phyloP scores from a whole-genome alignment of 1,140 invertebrate genomes.

The Metopolophium dirhodum region DNA sequence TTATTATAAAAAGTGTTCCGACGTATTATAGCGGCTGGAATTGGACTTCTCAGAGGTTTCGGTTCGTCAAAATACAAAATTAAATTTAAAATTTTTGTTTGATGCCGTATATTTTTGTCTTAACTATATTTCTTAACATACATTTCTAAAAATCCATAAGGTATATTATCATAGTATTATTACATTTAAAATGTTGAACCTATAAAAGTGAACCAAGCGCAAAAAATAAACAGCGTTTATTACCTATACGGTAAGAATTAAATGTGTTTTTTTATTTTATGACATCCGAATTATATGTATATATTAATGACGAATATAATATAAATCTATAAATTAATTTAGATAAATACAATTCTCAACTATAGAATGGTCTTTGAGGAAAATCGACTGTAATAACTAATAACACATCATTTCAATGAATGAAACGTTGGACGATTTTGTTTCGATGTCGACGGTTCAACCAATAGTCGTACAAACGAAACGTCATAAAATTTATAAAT shows the following conservation, averaged over 20 bases:
- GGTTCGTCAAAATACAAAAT: not conserved
- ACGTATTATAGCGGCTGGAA: not conserved
- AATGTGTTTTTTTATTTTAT: not conserved
- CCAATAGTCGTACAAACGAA: slow-evolving; percentile 44
- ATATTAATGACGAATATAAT: not conserved
- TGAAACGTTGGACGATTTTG: slow-evolving; percentile 35
- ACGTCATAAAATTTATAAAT: slow-evolving; percentile 54
- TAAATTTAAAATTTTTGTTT: not conserved
- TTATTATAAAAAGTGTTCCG: not conserved
- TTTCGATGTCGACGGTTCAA: not conserved
- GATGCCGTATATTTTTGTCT: not conserved
- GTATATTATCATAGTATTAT: not conserved
- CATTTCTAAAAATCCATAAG: not conserved
- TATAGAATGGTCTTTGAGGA: not conserved
- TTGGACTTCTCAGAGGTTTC: not conserved
- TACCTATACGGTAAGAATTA: not conserved
- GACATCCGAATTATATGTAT: not conserved
- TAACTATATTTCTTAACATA: not conserved
- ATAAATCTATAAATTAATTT: not conserved
- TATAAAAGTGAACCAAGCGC: not conserved
- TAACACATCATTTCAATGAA: not conserved
- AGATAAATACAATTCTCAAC: not conserved
- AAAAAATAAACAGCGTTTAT: not conserved
- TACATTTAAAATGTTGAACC: not conserved
- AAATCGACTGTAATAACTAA: not conserved